Evolutionary conservation across 1,140 invertebrate species (phyloP), one percentile per base, ranked within the genome.

Genomic region (Drosophila parabipectinata): DNA sequence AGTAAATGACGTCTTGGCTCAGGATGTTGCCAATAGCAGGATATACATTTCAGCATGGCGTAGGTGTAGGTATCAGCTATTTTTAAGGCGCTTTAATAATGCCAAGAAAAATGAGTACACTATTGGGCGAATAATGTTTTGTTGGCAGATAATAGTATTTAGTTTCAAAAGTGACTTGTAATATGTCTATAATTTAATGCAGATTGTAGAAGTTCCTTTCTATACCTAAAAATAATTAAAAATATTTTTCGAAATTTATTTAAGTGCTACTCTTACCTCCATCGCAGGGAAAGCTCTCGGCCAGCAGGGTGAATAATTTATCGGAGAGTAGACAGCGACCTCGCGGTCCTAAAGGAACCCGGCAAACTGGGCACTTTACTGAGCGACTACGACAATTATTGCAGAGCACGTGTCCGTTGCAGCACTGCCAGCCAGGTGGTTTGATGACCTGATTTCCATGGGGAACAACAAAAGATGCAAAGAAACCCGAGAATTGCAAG

Each of bases 361-460:
- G 78, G 66, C 92, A 93, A 32, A 93, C 90, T 9, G 92, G 92
- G 76, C 92, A 93, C 62, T 91, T 91, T n/a, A 88, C 90, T 8
- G 92, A 89, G 30, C 92, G 91, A 53, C 85, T 81, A 50, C 92
- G 90, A 75, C 92, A 92, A 74, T 90, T 89, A 69, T 91, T 91
- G 53, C 92, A 93, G 10, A 93, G 81, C 24, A 93, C 83, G 74
- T 93, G 92, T 68, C 92, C 92, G 57, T 93, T 93, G 79, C 89
- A 92, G 78, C 92, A 93, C 63, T 93, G 92, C 79, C 90, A 92
- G 53, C 92, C 90, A 50, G 93, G 93, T 59, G 92, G 92, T 47
- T 91, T 84, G 57, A 92, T 88, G 57, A 92, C 90, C 91, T 92
- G 73, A 59, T 84, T 75, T 71, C 32, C 57, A 32, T 21, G 39